Evolutionary conservation across 2,113 vertebrate genomes (phyloP), one percentile per base, ranked within the genome.

Genomic region (Rutilus rutilus): DNA sequence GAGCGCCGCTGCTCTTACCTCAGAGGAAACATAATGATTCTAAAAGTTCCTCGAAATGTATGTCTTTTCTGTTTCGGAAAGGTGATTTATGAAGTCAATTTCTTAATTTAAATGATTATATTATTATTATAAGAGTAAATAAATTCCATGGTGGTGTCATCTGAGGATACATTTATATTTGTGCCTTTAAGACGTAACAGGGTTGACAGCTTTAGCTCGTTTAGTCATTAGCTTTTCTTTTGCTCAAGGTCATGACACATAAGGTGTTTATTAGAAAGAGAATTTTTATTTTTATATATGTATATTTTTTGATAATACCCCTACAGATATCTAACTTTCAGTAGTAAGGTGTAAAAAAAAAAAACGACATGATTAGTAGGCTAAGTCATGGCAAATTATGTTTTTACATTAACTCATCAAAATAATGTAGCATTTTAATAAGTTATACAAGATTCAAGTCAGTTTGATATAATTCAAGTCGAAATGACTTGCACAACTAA

Each of bases 1-100:
- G 78, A 67, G 52, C 25, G 50, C 82, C 50, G 23, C 39, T 78
- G 57, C 30, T 42, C 15, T 59, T 75, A 19, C 57, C 82, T 45
- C 50, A 11, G 52, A 50, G 45, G 67, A 57, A 54, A 57, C 52
- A 36, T 33, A 6, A 60, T 39, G 76, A 60, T 15, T 78, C 42
- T 7, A 39, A 36, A 36, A 2, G n/a, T 14, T 27, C n/a, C 42
- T n/a, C 6, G 39, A 75, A 75, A 47, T 75, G 73, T 50, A 27
- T 47, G 42, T 6, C 2, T 50, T 75, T 47, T 47, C 11, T n/a
- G 23, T 74, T 74, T 74, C 12, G 3, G 42, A 74, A 74, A 74
- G 39, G 10, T 25, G 1, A n/a, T 17, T 30, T 67, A 25, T 67
- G 15, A 67, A 6, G 23, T 23, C 1, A 25, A 27, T 25, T 64